Conservation (phyloP, 2,888 invertebrate genomes). For the Caenorhabditis macrosperma region DNA sequence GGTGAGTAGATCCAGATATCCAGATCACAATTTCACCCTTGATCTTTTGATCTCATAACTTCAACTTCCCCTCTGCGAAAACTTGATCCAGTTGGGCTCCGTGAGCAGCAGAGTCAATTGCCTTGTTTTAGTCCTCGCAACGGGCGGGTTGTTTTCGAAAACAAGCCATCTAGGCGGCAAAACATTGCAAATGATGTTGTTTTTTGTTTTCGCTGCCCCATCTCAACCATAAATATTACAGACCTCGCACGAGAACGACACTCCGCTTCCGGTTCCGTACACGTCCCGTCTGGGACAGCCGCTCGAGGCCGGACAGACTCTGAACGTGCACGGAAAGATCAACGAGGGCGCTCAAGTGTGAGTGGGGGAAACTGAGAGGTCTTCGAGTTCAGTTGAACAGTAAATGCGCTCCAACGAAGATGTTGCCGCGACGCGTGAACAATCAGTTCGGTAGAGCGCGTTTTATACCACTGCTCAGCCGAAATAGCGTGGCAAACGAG, state of each 20-base stretch:
- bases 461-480: too few species aligned
- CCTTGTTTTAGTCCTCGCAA: too few species aligned
- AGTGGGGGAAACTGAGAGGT: neutral
- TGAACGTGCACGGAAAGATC: conserved; percentile 72
- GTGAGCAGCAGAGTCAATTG: too few species aligned
- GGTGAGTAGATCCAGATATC: neutral
- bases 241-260: conserved; percentile 48
- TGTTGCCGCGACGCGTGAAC: too few species aligned
- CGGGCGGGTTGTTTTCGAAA: neutral
- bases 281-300: conserved; percentile 70
- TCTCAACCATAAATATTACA: conserved; percentile 16
- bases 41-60: neutral
- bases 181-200: neutral
- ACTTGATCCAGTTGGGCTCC: too few species aligned
- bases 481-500: too few species aligned
- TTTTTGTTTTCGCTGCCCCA: neutral
- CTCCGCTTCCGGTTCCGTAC: conserved; percentile 71
- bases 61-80: too few species aligned
- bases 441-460: too few species aligned
- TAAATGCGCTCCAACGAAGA: too few species aligned
- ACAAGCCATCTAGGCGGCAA: neutral
- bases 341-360: conserved; percentile 68
- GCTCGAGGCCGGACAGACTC: conserved; percentile 73
- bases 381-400: too few species aligned
- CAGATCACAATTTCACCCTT: neutral